A percentile compares a stretch with the other conserved stretches of the same genome.
Evolutionary conservation across 2,113 vertebrate species (phyloP).

Genomic region (Microcebus jonahi): DNA sequence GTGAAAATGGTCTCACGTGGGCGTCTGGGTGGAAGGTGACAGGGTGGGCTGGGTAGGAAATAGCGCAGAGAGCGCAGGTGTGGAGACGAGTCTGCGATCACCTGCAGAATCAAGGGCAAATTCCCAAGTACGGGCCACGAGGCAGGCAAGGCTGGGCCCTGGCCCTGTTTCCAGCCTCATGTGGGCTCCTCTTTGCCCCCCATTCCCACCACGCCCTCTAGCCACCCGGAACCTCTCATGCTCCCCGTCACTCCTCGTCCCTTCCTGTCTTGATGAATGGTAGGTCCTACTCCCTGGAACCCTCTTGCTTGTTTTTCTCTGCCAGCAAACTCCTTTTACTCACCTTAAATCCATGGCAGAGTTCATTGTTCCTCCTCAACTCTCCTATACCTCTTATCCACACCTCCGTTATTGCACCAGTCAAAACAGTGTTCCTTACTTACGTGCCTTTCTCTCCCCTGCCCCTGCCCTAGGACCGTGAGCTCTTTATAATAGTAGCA

Average conservation of each 20-base stretch:
- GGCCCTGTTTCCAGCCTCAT: not conserved
- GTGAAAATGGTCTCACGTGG: not conserved
- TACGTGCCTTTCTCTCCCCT: not conserved
- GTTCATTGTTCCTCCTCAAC: not conserved
- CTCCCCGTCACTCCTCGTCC: not conserved
- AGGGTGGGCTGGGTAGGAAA: not conserved
- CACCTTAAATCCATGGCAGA: not conserved
- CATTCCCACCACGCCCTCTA: not conserved
- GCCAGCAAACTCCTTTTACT: not conserved
- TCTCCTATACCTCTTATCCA: not conserved
- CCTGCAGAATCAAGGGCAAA: not conserved
- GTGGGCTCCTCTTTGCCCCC: not conserved
- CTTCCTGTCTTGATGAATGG: not conserved
- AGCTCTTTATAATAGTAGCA: not conserved
- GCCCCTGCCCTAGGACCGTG: not conserved
- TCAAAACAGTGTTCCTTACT: not conserved
- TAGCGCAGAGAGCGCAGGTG: not conserved
- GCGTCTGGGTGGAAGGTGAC: not conserved
- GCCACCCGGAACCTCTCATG: fast-evolving
- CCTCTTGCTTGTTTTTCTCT: not conserved
- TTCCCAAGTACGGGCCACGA: not conserved
- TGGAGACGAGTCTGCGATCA: not conserved
- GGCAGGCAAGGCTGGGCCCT: not conserved
- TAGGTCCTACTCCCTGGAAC: not conserved
- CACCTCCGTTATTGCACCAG: not conserved